Conservation (phyloP, 2,888 invertebrate genomes). For the Acheta domesticus region DNA sequence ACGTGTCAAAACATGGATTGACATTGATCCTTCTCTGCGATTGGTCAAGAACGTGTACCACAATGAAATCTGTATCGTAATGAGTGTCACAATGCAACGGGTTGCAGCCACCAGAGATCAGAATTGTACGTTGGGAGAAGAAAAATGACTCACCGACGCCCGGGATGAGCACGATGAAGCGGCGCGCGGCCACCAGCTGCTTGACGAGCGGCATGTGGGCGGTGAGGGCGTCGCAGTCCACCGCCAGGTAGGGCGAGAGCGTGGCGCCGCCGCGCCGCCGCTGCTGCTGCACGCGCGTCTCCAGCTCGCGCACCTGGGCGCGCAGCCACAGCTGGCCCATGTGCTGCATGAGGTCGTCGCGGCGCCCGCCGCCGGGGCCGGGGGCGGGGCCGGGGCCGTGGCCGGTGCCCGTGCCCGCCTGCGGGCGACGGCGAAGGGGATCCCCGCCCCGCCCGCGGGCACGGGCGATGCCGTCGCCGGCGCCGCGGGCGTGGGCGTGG, state of each 20-base stretch:
- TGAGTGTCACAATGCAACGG: too few species aligned
- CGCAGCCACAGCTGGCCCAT: conserved; percentile 88
- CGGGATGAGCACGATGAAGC: conserved; percentile 85
- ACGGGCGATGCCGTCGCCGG: not conserved
- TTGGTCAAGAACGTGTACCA: too few species aligned
- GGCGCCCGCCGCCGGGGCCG: conserved; percentile 1
- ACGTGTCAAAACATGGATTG: too few species aligned
- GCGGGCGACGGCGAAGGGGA: not conserved
- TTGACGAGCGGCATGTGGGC: conserved; percentile 74
- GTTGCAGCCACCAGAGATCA: too few species aligned
- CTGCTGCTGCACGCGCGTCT: conserved; percentile 59
- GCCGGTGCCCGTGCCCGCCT: not conserved
- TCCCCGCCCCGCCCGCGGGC: not conserved
- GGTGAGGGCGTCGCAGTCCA: conserved; percentile 77
- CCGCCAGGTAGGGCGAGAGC: conserved; percentile 82
- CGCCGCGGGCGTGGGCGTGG: too few species aligned
- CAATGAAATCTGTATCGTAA: too few species aligned
- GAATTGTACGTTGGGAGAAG: too few species aligned
- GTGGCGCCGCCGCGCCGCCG: conserved; percentile 49
- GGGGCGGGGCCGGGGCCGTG: not conserved
- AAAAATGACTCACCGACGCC: conserved; percentile 65
- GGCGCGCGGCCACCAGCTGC: conserved; percentile 74
- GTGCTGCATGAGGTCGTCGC: conserved; percentile 67
- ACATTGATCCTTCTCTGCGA: too few species aligned
- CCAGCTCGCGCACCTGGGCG: conserved; percentile 82